Evolutionary conservation across 2,888 invertebrate species (phyloP), one percentile per base, ranked within the genome.

Genomic region (Eurois occulta): DNA sequence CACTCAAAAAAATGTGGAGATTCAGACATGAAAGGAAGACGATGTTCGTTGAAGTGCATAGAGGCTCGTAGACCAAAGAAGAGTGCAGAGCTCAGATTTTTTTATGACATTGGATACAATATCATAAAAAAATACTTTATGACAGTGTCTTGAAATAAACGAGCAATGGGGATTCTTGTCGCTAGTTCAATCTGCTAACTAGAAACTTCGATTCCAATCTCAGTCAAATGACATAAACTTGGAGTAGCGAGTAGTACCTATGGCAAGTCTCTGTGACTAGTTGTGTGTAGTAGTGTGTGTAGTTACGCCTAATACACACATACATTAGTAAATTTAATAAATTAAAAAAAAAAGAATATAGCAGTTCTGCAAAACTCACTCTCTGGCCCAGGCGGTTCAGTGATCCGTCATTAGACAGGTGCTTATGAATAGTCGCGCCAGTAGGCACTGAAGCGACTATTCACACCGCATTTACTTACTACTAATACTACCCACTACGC

Each of bases 351-450:
- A n/a, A n/a, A n/a, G n/a, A n/a, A n/a, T n/a, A 21, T 28, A 46
- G 18, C n/a, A 43, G 32, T 77, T 58, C 46, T 77, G 55, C 24
- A 43, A 43, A 5, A 38, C 55, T 38, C 65, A 4, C 32, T 80
- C 24, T 48, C 46, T 46, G 64, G 28, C n/a, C 32, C 52, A 46
- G 16, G 55, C 21, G 52, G 75, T 43, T 35, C 43, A 58, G 58
- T 38, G 28, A 66, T 66, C 48, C 48, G 32, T 28, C 41, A 58
- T 48, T 48, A 66, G 24, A 35, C 41, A 48, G 41, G 10, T 43
- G 7, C 32, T 58, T 58, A 81, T 55, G 65, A 81, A 81, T 46
- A 64, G 32, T 48, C n/a, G 73, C 18, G 16, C 28, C 35, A 65
- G 24, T 81, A 74, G 21, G 18, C 35, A 66, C 55, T 41, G 18